Evolutionary conservation across 2,888 invertebrate genomes (phyloP), one percentile per base, ranked within the genome.

Genomic region (Agrochola lota): DNA sequence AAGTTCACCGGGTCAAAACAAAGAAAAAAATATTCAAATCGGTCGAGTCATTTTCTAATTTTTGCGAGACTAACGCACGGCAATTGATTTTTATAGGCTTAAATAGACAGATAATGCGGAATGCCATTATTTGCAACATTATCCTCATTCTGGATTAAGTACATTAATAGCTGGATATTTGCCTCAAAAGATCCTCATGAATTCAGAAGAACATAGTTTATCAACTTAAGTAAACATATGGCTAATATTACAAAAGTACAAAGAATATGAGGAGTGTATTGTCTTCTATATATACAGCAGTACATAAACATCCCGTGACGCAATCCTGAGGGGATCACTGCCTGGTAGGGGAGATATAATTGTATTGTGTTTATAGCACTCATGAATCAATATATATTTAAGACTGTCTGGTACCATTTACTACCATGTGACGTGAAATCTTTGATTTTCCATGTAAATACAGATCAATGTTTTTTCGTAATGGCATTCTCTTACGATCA

Each of bases 331-430:
- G 83, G 71, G 78, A 66, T 78, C 66, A 2, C 17, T 55, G 43
- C 12, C 20, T 60, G 52, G 8, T 67, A 77, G 83, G 78, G 80
- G 80, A 78, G 77, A 70, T 57, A 30, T 70, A 30, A 70, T 60
- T 60, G 69, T 69, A 11, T 57, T 12, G n/a, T n/a, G n/a, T 57
- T n/a, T 57, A 57, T 57, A 57, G 57, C n/a, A 57, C 57, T n/a
- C 57, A 57, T 57, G 57, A 57, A 57, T 52, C 52, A 52, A 52
- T 52, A 8, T 40, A 40, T 52, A 52, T 52, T 52, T 7, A 52
- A 52, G 52, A 52, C 52, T 20, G 7, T 52, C 8, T 52, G 52
- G 52, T 15, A 35, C 55, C 9, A 12, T 59, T 11, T 20, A 15
- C 12, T 15, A n/a, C 1, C 17, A 26, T 20, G 26, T 40, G 23